These are phyloP conservation scores for Champsocephalus esox DNA, from an alignment of 2,797 vertebrate genomes.

Conservation along the genomic window DNA sequence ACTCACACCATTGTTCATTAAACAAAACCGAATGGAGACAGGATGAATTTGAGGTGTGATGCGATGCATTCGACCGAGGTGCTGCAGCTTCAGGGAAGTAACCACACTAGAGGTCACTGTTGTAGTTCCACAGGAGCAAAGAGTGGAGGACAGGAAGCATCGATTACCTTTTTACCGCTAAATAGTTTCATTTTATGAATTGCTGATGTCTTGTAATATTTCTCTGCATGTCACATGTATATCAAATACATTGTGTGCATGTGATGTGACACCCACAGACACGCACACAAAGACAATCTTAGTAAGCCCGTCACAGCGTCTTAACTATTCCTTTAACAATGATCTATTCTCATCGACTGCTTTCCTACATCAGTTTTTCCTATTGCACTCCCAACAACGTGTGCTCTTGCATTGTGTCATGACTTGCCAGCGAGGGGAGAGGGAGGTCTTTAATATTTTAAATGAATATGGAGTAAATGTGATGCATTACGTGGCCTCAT, in stretches of 20 bases:
- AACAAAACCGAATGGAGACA: constrained; percentile 1
- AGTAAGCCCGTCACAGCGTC: background rate
- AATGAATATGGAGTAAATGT: constrained; percentile 67
- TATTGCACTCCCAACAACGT: background rate
- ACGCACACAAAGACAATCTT: background rate
- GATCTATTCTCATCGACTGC: background rate
- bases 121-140: constrained; percentile 85
- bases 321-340: background rate
- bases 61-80: background rate
- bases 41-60: background rate
- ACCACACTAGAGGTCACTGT: constrained; percentile 98
- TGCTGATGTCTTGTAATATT: background rate
- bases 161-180: constrained; percentile 9
- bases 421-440: constrained; percentile 12
- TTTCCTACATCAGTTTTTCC: background rate
- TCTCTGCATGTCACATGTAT: constrained; percentile 11
- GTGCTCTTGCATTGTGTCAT: constrained; percentile 30
- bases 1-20: background rate
- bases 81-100: constrained; percentile 51
- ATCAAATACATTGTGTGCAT: background rate
- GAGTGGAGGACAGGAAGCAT: constrained; percentile 10
- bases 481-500: constrained; percentile 69
- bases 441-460: constrained; percentile 72
- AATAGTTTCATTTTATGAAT: constrained; percentile 11
- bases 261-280: background rate